Evolutionary conservation across 2,113 vertebrate species (phyloP), one percentile per base, ranked within the genome.

Genomic region (Notechis scutatus): DNA sequence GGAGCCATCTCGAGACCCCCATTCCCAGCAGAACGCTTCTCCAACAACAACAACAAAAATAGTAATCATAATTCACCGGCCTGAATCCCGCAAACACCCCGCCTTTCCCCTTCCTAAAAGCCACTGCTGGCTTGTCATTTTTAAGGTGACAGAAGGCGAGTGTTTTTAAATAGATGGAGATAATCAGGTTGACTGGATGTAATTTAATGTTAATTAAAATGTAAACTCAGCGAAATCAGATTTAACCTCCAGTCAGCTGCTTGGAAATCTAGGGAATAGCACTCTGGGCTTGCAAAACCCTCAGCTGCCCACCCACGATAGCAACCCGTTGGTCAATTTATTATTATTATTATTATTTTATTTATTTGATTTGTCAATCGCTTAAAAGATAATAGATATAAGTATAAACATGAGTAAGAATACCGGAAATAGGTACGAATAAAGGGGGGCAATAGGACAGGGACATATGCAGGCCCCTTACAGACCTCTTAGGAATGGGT

Each of bases 131-230:
- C 74, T 21, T 81, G 74, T 39, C 18, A 1, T 34, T 34, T 81
- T 81, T 81, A 81, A 81, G 74, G 74, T 39, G 34, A 81, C 74
- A 81, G 74, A 81, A 81, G 74, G 74, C 34, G 0, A 81, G 3
- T 0, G 34, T 81, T 42, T 81, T 81, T 81, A 81, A 81, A 81
- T 81, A 21, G 74, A 81, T 3, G 6, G 74, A 81, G 74, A 81
- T 81, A 81, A 81, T 81, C 74, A 39, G 34, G 34, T 81, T 39
- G 34, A 39, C 74, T 81, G 74, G 18, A 81, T 81, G 74, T 42
- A 81, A 81, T 81, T 81, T 39, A 81, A 81, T 81, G 74, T 81
- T 81, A 81, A 81, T 81, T 81, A 81, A 81, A 81, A 81, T 81
- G 18, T 81, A 81, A 81, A 81, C 34, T 20, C 74, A 42, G 34